phyloP scores from a whole-genome alignment of 2,113 vertebrate species.

The zebrafish (Danio rerio) region DNA sequence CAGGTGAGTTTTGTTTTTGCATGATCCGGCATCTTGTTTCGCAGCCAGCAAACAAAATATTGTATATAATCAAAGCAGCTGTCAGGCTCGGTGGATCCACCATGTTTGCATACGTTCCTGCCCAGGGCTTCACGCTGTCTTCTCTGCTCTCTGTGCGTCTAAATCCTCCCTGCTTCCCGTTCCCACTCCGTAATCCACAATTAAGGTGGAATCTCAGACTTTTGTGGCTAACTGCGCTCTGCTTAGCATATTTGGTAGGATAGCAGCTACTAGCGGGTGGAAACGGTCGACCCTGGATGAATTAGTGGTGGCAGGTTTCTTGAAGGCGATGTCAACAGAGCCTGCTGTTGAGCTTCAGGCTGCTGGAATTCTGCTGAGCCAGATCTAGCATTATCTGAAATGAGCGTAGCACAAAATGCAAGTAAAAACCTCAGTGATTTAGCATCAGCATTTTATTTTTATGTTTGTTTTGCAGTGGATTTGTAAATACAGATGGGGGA shows the following conservation, averaged over 20 bases:
- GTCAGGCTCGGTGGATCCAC: conserved; percentile 34
- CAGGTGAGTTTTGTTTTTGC: conserved; percentile 41
- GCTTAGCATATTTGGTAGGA: conserved; percentile 56
- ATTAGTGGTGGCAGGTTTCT: conserved; percentile 63
- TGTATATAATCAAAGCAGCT: conserved; percentile 54
- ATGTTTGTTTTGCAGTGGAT: conserved; percentile 22
- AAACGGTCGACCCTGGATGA: conserved; percentile 58
- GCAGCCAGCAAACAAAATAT: conserved; percentile 41
- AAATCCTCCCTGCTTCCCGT: conserved; percentile 45
- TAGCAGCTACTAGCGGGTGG: conserved; percentile 51
- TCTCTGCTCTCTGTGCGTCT: conserved; percentile 14
- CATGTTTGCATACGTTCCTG: conserved; percentile 45
- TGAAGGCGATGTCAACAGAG: conserved; percentile 65
- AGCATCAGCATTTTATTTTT: conserved; percentile 51
- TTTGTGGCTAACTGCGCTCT: conserved; percentile 42
- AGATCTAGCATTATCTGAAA: conserved; percentile 54
- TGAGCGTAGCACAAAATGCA: conserved; percentile 38
- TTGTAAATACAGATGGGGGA: conserved; percentile 48
- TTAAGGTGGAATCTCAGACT: conserved; percentile 55
- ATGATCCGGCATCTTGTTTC: conserved; percentile 45
- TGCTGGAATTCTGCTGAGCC: conserved; percentile 60
- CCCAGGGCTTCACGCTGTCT: conserved; percentile 35
- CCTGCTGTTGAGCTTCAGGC: conserved; percentile 59
- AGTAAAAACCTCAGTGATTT: conserved; percentile 55
- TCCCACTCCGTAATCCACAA: conserved; percentile 49